phyloP scores from a whole-genome alignment of 2,888 invertebrate genomes.

The Myopa tessellatipennis region DNA sequence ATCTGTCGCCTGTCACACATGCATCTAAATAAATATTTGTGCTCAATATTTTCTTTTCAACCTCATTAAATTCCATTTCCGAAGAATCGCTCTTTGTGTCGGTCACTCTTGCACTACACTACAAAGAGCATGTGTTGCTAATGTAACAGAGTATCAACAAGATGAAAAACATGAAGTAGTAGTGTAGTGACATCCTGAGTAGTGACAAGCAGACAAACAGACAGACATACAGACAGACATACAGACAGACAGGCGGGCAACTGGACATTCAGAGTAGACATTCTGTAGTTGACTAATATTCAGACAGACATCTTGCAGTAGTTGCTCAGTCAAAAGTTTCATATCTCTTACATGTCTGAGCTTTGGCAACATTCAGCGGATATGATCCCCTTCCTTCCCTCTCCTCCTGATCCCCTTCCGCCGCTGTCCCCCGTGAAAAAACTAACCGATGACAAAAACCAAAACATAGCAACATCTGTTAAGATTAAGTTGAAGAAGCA shows the following conservation, averaged over 20 bases:
- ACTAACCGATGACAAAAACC: constrained; percentile 10
- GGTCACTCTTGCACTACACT: not conserved
- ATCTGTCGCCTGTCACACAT: not conserved
- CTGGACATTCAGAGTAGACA: no score
- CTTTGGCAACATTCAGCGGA: constrained; percentile 8
- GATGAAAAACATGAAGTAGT: not conserved
- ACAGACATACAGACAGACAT: no score
- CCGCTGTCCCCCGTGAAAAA: no score
- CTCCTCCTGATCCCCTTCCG: not conserved
- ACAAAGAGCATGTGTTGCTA: not conserved
- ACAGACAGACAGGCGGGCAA: no score
- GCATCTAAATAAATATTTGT: not conserved
- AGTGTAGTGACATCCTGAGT: no score
- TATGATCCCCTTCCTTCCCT: not conserved
- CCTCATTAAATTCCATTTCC: constrained; percentile 34
- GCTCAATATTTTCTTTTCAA: constrained; percentile 23
- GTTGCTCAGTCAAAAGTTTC: not conserved
- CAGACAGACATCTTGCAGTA: not conserved
- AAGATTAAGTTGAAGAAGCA: no score
- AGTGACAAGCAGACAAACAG: not conserved
- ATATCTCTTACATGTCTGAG: not conserved
- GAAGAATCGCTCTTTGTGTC: not conserved
- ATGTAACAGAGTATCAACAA: not conserved
- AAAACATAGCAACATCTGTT: constrained; percentile 16
- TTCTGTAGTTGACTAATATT: no score